A percentile compares a stretch with the other conserved stretches of the same genome.
Conservation (phyloP, 2,113 vertebrate species). For the Agelaius tricolor region DNA sequence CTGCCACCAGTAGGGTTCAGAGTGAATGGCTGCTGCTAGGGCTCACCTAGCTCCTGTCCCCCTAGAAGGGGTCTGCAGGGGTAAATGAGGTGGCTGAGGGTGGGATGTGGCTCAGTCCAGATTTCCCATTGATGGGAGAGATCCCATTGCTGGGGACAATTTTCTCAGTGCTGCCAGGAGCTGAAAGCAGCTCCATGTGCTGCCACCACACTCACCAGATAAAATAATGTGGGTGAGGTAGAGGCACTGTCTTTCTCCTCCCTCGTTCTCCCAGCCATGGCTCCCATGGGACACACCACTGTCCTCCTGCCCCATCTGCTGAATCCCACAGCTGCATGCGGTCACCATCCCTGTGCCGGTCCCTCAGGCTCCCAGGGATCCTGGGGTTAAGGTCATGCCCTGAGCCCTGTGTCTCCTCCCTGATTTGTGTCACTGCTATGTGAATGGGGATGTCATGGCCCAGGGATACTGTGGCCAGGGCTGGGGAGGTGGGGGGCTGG, state of each 20-base stretch:
- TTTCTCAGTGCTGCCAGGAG: background rate
- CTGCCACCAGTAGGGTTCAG: background rate
- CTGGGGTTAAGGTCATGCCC: background rate
- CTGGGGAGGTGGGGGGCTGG: background rate
- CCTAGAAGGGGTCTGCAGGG: background rate
- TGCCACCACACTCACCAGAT: background rate
- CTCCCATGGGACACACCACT: fast-evolving
- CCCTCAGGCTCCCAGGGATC: background rate
- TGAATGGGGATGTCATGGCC: fast-evolving
- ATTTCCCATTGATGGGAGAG: background rate
- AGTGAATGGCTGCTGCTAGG: background rate
- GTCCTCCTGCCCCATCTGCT: background rate
- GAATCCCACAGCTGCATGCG: background rate
- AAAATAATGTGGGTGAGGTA: background rate
- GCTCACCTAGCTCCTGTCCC: background rate
- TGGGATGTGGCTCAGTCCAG: background rate
- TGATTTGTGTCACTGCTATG: fast-evolving
- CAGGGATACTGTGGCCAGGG: background rate
- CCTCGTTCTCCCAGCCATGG: fast-evolving
- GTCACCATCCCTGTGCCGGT: background rate
- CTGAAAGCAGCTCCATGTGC: background rate
- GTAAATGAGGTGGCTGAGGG: fast-evolving
- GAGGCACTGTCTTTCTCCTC: background rate
- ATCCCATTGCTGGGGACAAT: fast-evolving
- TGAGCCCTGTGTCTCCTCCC: fast-evolving